Evolutionary conservation across 2,888 invertebrate species (phyloP).

Genomic region (Aplocera efformata): DNA sequence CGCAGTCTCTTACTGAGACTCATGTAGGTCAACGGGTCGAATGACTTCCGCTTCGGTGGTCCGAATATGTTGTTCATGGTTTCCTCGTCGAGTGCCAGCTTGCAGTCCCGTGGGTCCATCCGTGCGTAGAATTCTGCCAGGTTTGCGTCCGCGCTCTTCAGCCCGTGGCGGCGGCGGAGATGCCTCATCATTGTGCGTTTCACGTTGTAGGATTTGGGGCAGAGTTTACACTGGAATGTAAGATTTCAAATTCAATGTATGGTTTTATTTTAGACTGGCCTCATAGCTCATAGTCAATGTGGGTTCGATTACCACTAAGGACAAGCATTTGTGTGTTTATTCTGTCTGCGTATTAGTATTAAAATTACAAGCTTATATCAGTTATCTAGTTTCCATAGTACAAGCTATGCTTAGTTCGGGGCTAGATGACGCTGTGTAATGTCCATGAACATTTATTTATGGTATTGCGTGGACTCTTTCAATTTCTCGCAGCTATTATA

Average conservation of each 20-base stretch:
- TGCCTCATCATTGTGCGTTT: slow-evolving; percentile 70
- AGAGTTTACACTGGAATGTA: slow-evolving; percentile 70
- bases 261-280: too few species aligned
- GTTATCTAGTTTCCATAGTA: too few species aligned
- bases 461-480: too few species aligned
- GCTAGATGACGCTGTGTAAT: too few species aligned
- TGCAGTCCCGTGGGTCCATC: slow-evolving; percentile 64
- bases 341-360: too few species aligned
- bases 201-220: slow-evolving; percentile 70
- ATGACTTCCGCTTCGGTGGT: slow-evolving; percentile 49
- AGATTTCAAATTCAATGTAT: slow-evolving; percentile 3
- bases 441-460: too few species aligned
- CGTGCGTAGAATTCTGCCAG: slow-evolving; percentile 52
- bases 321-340: too few species aligned
- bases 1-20: slow-evolving; percentile 3
- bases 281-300: too few species aligned
- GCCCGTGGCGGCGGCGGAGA: slow-evolving; percentile 63
- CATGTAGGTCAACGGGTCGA: slow-evolving; percentile 35
- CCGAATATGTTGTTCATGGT: slow-evolving; percentile 64
- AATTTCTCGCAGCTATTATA: too few species aligned
- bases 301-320: too few species aligned
- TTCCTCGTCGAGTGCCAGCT: slow-evolving; percentile 59
- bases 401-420: too few species aligned
- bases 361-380: too few species aligned
- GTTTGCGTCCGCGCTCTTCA: slow-evolving; percentile 44